Base-by-base conservation (phyloP, 2,888 invertebrate genomes). In the Hypomecis atomaria region DNA sequence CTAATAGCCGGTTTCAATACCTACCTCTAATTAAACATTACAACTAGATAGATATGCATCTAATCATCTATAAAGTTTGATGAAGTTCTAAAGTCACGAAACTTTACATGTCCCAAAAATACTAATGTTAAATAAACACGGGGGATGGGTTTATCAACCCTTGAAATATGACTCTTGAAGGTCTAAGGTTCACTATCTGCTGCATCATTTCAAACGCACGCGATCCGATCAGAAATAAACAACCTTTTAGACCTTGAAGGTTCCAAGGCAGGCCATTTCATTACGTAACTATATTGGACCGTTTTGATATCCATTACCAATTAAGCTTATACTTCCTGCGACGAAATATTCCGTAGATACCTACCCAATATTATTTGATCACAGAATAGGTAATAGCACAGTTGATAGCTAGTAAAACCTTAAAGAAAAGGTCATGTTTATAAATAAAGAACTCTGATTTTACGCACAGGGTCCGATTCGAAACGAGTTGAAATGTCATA, bases 361-460 rank as follows among this genome's bases (percentile, higher is more conserved):
- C 23, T 13, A 6, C 0, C 37, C 13, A 9, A 50, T 13, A 38
- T 38, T 9, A 50, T 37, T 13, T 38, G 36, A 37, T 7, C 38
- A 38, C 13, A 13, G 48, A 50, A 38, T 50, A 50, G 9, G 9
- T 11, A 38, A 37, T 38, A 38, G 11, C 6, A 6, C 34, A 36
- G 48, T 6, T 34, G 13, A 50, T 38, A 13, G 50, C 23, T 6
- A 23, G n/a, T 50, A 50, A 38, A 50, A 9, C 50, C 50, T 38
- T 38, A 38, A 13, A 45, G 37, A 36, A 56, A 45, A 56, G 45
- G 56, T 45, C 47, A 37, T 47, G 45, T 45, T 45, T 56, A 56
- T 37, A 56, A 36, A 37, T 45, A 56, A 45, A 7, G 37, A 36
- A 56, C 56, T 4, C 11, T 5, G 10, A 50, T 50, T 37, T 23